Evolutionary conservation across 2,888 invertebrate species (phyloP), one percentile per base, ranked within the genome.

Genomic region (Netelia melanura): DNA sequence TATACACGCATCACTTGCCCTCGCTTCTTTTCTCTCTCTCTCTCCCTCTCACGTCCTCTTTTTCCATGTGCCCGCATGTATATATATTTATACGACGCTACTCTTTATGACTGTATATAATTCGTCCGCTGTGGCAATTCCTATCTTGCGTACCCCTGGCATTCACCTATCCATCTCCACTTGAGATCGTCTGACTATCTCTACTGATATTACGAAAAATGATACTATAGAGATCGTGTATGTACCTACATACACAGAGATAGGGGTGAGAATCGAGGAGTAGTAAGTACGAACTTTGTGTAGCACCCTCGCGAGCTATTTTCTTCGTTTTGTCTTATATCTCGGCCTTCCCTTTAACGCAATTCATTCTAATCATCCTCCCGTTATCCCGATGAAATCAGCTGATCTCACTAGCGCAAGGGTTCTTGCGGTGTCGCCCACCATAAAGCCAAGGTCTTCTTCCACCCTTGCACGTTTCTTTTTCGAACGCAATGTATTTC

Each of bases 371-470:
- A 11, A 64, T 14, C 38, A 54, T 21, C 58, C 6, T 77, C 23
- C 30, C 56, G 5, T 23, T 9, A n/a, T 56, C 56, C 8, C 58
- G 68, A 75, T 67, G 25, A 10, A 61, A 68, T 77, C 77, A 43
- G 71, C 76, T 67, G 56, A 58, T 67, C 38, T 38, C 25, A 76
- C 21, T 68, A 62, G 44, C 17, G 44, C 81, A 23, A 77, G 84
- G 71, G 76, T 72, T 84, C 80, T 65, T 65, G 65, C 25, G 21
- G 65, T 65, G 71, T 71, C 84, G 58, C 71, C 81, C 86, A 89
- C 88, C 85, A 86, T 89, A 83, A 68, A 88, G 77, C 86, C 88
- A 87, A 91, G 90, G 88, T 89, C 90, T 11, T 89, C 90, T 11
- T 52, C 21, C 48, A 21, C 23, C 56, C 25, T 17, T 17, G 14